Conservation (phyloP, 1,140 invertebrate genomes). For the Pantala flavescens region DNA sequence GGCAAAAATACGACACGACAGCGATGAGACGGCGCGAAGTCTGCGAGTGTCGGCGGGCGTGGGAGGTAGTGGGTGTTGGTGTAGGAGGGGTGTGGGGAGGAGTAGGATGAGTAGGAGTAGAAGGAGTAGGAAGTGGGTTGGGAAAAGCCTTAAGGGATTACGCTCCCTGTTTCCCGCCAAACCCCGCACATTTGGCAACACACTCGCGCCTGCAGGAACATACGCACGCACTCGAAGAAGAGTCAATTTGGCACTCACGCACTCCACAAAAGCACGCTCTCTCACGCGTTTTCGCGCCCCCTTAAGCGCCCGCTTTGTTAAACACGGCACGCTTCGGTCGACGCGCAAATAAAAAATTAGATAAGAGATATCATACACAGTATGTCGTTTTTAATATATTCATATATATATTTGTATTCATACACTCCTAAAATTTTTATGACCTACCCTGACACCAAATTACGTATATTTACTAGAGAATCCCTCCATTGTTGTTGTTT, state of each 20-base stretch:
- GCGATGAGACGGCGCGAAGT: neutral
- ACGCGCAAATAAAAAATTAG: conserved; percentile 3
- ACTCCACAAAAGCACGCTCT: neutral
- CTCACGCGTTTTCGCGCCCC: neutral
- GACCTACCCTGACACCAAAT: conserved; percentile 45
- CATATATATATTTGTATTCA: neutral
- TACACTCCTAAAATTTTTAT: neutral
- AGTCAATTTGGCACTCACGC: neutral
- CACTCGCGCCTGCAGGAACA: neutral
- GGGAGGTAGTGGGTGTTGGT: too few relatives aligned
- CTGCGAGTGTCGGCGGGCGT: too few relatives aligned
- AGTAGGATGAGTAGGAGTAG: neutral
- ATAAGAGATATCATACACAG: conserved; percentile 7
- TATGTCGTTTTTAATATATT: conserved; percentile 11
- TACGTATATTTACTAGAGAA: conserved; percentile 37
- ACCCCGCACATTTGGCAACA: neutral
- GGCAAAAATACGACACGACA: neutral
- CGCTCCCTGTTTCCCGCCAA: neutral
- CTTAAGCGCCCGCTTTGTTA: neutral
- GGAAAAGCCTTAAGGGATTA: neutral
- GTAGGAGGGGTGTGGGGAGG: neutral
- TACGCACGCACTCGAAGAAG: neutral
- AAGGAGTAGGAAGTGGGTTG: neutral
- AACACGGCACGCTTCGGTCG: neutral
- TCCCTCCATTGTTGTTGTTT: neutral